A percentile compares a stretch with the other conserved stretches of the same genome.
phyloP scores from a whole-genome alignment of 2,888 invertebrate genomes.

The Operophtera brumata region DNA sequence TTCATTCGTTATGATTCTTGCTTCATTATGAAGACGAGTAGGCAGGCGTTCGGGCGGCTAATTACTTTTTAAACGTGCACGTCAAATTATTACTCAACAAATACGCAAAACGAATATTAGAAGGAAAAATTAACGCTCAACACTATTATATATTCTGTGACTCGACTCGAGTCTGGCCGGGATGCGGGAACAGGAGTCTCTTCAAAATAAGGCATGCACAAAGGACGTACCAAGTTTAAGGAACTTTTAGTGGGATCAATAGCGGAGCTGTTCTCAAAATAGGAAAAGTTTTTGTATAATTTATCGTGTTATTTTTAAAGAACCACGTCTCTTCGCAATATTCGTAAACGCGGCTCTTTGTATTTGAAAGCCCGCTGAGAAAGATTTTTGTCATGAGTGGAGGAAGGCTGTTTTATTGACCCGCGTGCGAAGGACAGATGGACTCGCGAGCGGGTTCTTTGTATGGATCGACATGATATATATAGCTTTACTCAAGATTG shows the following conservation, averaged over 20 bases:
- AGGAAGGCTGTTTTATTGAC: too few relatives aligned
- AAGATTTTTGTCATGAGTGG: not conserved
- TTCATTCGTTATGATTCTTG: slow-evolving; percentile 50
- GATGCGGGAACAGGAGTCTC: slow-evolving; percentile 9
- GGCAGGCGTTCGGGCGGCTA: slow-evolving; percentile 43
- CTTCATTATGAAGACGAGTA: slow-evolving; percentile 45
- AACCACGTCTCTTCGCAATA: not conserved
- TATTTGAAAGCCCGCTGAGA: not conserved
- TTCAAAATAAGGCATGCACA: slow-evolving; percentile 25
- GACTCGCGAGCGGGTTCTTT: too few relatives aligned
- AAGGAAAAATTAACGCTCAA: slow-evolving; percentile 16
- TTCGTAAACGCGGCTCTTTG: not conserved
- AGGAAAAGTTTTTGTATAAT: slow-evolving; percentile 19
- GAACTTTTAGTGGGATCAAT: slow-evolving; percentile 32
- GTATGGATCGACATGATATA: too few relatives aligned
- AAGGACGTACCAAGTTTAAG: slow-evolving; percentile 28
- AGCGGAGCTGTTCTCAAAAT: slow-evolving; percentile 22
- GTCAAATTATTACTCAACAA: slow-evolving; percentile 33
- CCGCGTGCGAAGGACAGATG: too few relatives aligned
- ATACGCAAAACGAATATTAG: slow-evolving; percentile 19
- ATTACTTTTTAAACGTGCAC: slow-evolving; percentile 39
- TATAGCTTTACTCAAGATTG: too few relatives aligned
- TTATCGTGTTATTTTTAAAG: slow-evolving; percentile 6
- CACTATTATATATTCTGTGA: too few relatives aligned
- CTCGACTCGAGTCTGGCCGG: slow-evolving; percentile 10